Evolutionary conservation across 1,140 invertebrate species (phyloP).

Genomic region (Asbolus verrucosus): DNA sequence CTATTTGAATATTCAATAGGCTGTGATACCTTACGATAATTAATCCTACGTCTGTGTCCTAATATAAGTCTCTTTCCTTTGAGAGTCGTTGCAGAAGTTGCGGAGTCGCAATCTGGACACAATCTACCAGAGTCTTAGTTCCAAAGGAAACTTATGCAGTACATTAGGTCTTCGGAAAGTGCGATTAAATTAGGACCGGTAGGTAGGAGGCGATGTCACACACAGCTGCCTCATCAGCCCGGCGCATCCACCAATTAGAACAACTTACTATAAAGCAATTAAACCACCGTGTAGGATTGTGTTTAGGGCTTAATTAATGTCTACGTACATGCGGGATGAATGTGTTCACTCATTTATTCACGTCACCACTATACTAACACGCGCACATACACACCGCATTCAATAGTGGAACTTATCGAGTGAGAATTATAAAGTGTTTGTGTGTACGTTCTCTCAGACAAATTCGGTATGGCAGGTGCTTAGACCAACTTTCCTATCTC

Average conservation of each 20-base stretch:
- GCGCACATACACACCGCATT: no score
- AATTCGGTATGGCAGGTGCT: conserved; percentile 31
- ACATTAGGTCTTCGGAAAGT: conserved; percentile 35
- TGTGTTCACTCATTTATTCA: conserved; percentile 33
- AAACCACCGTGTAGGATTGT: conserved; percentile 30
- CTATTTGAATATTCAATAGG: no score
- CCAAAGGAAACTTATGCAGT: conserved; percentile 21
- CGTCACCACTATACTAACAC: conserved; percentile 21
- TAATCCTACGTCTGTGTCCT: conserved; percentile 1
- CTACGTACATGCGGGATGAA: conserved; percentile 40
- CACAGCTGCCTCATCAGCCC: conserved; percentile 35
- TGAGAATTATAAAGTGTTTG: conserved; percentile 35
- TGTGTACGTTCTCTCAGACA: conserved; percentile 21
- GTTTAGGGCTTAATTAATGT: conserved; percentile 43
- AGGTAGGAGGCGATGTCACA: conserved; percentile 29
- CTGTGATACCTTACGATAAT: no score
- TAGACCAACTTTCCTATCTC: conserved; percentile 33
- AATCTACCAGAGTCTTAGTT: conserved; percentile 19
- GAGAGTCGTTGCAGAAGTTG: conserved; percentile 25
- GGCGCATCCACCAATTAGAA: conserved; percentile 32
- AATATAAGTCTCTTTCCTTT: conserved; percentile 15
- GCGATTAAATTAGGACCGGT: conserved; percentile 38
- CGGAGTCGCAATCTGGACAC: conserved; percentile 11
- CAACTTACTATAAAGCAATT: conserved; percentile 36
- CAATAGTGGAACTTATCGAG: conserved; percentile 26